Percentiles rank a stretch among this genome's conserved stretches.
Evolutionary conservation across 2,888 invertebrate species (phyloP).

Genomic region (Cybosia mesomella): DNA sequence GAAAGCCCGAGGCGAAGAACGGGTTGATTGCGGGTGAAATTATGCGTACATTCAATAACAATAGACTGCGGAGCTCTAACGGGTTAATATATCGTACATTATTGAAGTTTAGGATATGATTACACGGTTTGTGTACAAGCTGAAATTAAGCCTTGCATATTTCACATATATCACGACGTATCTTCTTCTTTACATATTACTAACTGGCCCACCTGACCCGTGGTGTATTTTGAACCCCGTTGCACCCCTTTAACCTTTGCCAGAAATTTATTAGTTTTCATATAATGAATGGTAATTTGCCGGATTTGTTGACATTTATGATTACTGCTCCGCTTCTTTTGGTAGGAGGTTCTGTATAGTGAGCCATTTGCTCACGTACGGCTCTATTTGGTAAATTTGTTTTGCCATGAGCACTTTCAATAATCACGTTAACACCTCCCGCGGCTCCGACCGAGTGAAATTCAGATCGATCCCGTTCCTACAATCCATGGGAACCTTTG

Average conservation of each 20-base stretch:
- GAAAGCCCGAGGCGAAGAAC: slow-evolving; percentile 25
- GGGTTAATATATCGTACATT: slow-evolving; percentile 43
- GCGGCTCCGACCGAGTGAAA: no score
- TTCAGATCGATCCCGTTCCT: no score
- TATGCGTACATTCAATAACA: slow-evolving; percentile 56
- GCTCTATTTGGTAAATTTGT: neutral
- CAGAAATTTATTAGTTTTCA: no score
- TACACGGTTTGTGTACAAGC: slow-evolving; percentile 29
- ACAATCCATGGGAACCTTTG: no score
- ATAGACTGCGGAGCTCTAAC: slow-evolving; percentile 45
- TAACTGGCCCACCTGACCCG: no score
- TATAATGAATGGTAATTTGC: no score
- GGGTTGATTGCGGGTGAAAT: slow-evolving; percentile 44
- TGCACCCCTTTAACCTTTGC: no score
- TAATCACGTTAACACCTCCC: neutral
- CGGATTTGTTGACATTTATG: no score
- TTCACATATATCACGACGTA: neutral
- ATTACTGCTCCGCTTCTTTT: no score
- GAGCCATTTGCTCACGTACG: no score
- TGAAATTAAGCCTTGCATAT: slow-evolving; percentile 14
- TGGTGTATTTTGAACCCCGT: no score
- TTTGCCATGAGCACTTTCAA: neutral
- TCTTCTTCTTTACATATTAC: neutral
- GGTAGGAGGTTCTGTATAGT: no score
- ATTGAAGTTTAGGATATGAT: slow-evolving; percentile 38